A percentile compares a stretch with the other conserved stretches of the same genome.
phyloP scores from a whole-genome alignment of 2,888 invertebrate species.

The Pantelozetes paolii region DNA sequence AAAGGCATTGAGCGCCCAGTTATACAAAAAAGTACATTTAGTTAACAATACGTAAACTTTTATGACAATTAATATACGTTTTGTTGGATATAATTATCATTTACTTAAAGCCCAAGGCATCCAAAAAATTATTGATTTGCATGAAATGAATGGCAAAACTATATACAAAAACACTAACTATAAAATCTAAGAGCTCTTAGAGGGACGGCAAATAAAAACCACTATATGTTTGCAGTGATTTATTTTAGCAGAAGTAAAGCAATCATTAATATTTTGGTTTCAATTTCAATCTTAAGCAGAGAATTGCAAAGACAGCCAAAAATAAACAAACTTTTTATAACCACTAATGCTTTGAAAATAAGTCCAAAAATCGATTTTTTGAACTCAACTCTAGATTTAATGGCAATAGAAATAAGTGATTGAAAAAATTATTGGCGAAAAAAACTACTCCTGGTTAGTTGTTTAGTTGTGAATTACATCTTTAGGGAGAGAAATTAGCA shows the following conservation, averaged over 20 bases:
- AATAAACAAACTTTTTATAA: constrained; percentile 8
- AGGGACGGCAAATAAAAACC: background rate
- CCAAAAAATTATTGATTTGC: background rate
- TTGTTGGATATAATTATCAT: background rate
- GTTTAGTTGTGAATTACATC: too few relatives aligned
- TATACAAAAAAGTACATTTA: background rate
- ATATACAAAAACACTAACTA: background rate
- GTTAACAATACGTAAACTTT: background rate
- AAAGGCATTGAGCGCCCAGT: background rate
- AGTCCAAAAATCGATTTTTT: background rate
- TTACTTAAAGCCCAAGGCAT: constrained; percentile 4
- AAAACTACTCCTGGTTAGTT: too few relatives aligned
- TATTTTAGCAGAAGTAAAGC: background rate
- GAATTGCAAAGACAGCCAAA: background rate
- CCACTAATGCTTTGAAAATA: background rate
- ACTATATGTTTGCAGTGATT: constrained; percentile 8
- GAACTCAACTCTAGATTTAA: too few relatives aligned
- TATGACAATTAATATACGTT: constrained; percentile 12
- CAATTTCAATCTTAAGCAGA: background rate
- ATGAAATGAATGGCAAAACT: background rate
- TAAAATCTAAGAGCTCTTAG: constrained; percentile 4
- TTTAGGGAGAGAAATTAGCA: too few relatives aligned
- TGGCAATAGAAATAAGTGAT: too few relatives aligned
- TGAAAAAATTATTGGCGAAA: too few relatives aligned
- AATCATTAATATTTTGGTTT: constrained; percentile 27